Evolutionary conservation across 2,797 vertebrate genomes (phyloP).

Genomic region (Heliangelus exortis): DNA sequence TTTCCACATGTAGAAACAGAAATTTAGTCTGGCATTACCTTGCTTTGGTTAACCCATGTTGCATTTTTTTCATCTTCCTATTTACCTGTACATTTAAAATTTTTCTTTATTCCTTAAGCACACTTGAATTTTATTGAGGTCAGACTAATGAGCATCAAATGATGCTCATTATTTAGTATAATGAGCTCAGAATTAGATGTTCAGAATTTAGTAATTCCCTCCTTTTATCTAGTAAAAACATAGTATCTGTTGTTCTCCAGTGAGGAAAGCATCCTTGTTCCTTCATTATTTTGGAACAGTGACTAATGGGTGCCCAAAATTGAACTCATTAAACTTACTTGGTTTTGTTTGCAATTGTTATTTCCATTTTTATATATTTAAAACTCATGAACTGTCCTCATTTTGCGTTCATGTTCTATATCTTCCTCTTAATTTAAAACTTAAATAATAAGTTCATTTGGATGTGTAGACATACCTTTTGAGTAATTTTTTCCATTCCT

Average conservation of each 20-base stretch:
- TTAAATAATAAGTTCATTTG: not conserved
- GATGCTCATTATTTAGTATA: not conserved
- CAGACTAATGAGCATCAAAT: not conserved
- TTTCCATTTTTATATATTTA: not conserved
- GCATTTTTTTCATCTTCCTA: not conserved
- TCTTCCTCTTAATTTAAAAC: conserved; percentile 17
- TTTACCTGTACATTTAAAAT: not conserved
- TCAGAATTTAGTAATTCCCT: not conserved
- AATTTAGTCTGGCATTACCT: not conserved
- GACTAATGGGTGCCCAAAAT: not conserved
- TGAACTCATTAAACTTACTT: not conserved
- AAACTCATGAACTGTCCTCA: not conserved
- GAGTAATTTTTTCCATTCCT: not conserved
- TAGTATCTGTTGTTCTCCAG: not conserved
- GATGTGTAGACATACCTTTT: not conserved
- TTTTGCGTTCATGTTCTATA: not conserved
- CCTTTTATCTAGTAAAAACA: not conserved
- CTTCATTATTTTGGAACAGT: not conserved
- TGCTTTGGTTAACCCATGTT: not conserved
- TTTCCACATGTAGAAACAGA: not conserved
- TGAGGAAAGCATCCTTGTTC: not conserved
- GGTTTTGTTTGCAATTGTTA: not conserved
- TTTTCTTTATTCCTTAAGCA: not conserved
- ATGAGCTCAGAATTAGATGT: no score
- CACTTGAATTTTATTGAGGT: not conserved